These are phyloP conservation scores for Caenorhabditis japonica DNA, from an alignment of 2,888 invertebrate species.

Conservation along the genomic window DNA sequence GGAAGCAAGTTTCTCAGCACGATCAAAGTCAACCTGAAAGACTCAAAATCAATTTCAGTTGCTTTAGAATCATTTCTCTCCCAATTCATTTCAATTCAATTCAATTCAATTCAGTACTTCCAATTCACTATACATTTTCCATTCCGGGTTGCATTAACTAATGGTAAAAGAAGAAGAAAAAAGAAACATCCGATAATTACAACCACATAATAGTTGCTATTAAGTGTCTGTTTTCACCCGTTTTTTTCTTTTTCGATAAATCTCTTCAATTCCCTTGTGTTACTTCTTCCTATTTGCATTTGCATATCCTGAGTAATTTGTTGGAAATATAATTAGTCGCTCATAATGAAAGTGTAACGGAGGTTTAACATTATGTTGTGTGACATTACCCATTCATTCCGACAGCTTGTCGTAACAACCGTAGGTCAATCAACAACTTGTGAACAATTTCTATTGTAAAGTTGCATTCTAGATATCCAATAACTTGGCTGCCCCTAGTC, in stretches of 20 bases:
- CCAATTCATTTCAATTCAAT: not conserved
- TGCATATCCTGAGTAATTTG: constrained; percentile 33
- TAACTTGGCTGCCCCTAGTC: too few relatives aligned
- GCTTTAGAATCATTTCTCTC: constrained; percentile 8
- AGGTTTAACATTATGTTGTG: constrained; percentile 28
- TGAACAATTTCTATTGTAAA: too few relatives aligned
- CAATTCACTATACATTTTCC: constrained; percentile 9
- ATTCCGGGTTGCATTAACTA: constrained; percentile 7
- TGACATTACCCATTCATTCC: constrained; percentile 41
- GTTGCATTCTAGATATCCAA: too few relatives aligned
- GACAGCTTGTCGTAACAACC: constrained; percentile 31
- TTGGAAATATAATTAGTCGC: constrained; percentile 41
- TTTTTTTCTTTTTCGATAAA: constrained; percentile 1
- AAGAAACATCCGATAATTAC: constrained; percentile 52
- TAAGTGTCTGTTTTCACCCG: constrained; percentile 28
- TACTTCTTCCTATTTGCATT: constrained; percentile 15
- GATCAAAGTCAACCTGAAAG: constrained; percentile 74
- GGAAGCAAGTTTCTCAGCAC: constrained; percentile 75
- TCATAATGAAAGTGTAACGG: constrained; percentile 17
- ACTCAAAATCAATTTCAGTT: too few relatives aligned
- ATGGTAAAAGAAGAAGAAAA: constrained; percentile 8
- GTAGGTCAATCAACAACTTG: too few relatives aligned
- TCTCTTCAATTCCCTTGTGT: constrained; percentile 1
- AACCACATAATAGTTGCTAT: constrained; percentile 40
- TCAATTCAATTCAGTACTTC: too few relatives aligned